phyloP scores from a whole-genome alignment of 2,113 vertebrate genomes.

The Strix aluco region DNA sequence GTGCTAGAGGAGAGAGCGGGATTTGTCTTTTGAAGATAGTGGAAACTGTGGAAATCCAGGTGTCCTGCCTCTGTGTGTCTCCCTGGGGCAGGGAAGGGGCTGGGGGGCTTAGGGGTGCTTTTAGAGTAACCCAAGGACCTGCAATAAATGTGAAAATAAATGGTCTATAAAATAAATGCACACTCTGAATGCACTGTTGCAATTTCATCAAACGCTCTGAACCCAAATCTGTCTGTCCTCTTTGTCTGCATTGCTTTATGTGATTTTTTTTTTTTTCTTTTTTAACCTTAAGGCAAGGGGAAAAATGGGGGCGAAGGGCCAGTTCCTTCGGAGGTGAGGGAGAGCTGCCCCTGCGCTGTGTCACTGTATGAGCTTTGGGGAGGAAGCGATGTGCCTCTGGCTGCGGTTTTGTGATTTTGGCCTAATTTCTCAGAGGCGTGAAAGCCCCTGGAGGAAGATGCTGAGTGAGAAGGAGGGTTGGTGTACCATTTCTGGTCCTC shows the following conservation, averaged over 20 bases:
- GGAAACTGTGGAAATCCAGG: background rate
- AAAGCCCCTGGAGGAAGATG: background rate
- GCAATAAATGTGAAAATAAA: background rate
- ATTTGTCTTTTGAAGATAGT: background rate
- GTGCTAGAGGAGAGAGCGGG: background rate
- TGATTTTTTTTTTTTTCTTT: background rate
- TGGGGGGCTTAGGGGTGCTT: background rate
- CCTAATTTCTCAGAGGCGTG: background rate
- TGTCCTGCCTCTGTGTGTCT: background rate
- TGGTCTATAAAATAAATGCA: background rate
- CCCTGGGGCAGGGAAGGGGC: background rate
- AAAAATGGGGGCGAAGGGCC: background rate
- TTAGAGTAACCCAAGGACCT: background rate
- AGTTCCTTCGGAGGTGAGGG: background rate
- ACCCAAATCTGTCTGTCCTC: background rate
- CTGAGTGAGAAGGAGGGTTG: background rate
- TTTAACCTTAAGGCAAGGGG: background rate
- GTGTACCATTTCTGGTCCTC: background rate
- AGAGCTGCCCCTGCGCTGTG: background rate
- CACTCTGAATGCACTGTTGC: background rate
- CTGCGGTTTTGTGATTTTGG: background rate
- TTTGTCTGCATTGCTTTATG: background rate
- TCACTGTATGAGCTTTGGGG: background rate
- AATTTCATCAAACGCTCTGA: background rate
- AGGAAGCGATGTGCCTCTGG: rapidly evolving